These are phyloP conservation scores for Cabera pusaria DNA, from an alignment of 2,888 invertebrate genomes.

Conservation along the genomic window DNA sequence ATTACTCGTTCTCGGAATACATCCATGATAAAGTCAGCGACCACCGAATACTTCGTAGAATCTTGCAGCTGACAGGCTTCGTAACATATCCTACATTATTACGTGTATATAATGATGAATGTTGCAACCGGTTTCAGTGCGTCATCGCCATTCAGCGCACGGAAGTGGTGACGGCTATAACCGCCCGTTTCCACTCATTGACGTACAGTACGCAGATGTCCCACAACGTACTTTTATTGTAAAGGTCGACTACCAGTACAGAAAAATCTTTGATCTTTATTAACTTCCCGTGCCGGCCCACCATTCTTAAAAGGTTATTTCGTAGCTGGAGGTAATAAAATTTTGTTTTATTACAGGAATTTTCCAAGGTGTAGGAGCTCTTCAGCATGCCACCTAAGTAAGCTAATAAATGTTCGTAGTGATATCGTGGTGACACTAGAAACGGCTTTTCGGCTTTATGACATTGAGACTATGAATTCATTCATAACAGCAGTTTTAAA, in stretches of 20 bases:
- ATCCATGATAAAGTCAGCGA: neutral
- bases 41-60: slow-evolving; percentile 14
- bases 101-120: slow-evolving; percentile 32
- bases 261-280: slow-evolving; percentile 18
- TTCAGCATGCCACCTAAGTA: slow-evolving; percentile 80
- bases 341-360: slow-evolving; percentile 76
- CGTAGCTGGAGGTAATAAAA: slow-evolving; percentile 30
- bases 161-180: slow-evolving; percentile 17
- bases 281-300: slow-evolving; percentile 7
- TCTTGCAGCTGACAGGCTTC: slow-evolving; percentile 35
- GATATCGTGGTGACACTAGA: slow-evolving; percentile 22
- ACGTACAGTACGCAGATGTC: slow-evolving; percentile 6
- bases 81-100: slow-evolving; percentile 28
- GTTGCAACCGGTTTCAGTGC: slow-evolving; percentile 34
- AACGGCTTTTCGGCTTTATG: slow-evolving; percentile 17
- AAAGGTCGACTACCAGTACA: slow-evolving; percentile 7
- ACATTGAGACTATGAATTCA: slow-evolving; percentile 12
- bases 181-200: slow-evolving; percentile 5
- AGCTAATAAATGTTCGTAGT: slow-evolving; percentile 48
- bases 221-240: slow-evolving; percentile 4
- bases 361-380: slow-evolving; percentile 67
- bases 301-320: slow-evolving; percentile 9
- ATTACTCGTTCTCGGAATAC: neutral
- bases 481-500: slow-evolving; percentile 16
- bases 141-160: slow-evolving; percentile 36